These are phyloP conservation scores for Therioaphis trifolii DNA, from an alignment of 2,888 invertebrate species.

Conservation along the genomic window DNA sequence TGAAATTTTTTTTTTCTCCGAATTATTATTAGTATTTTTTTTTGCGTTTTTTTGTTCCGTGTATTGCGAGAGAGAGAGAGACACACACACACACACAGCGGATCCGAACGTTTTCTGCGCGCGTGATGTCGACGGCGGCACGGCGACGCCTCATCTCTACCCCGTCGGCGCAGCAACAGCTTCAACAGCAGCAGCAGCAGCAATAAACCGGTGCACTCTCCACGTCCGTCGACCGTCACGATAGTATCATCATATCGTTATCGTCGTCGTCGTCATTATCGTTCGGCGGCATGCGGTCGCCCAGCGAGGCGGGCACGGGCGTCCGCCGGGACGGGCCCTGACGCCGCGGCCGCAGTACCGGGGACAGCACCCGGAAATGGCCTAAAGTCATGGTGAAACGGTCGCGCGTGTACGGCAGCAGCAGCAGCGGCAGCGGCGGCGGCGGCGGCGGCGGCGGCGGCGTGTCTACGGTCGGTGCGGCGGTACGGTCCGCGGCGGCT, in stretches of 20 bases:
- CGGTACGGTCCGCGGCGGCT: no score
- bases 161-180: no score
- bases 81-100: not conserved
- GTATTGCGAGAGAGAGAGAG: not conserved
- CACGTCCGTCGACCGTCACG: no score
- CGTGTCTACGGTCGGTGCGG: constrained; percentile 16
- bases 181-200: no score
- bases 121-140: not conserved
- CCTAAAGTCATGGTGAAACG: constrained; percentile 64
- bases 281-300: constrained; percentile 29
- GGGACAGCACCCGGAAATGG: constrained; percentile 61
- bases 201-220: no score
- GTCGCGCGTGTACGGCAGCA: constrained; percentile 48
- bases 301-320: constrained; percentile 59
- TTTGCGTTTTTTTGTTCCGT: not conserved
- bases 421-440: constrained; percentile 5
- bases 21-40: not conserved
- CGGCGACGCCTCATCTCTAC: not conserved
- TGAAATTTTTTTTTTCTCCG: not conserved
- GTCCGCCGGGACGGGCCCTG: constrained; percentile 59
- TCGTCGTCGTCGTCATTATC: not conserved
- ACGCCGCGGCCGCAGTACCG: no score
- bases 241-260: no score
- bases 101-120: constrained; percentile 2
- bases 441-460: constrained; percentile 34